A percentile compares a stretch with the other conserved stretches of the same genome.
These are phyloP conservation scores for Adelognathus sp. DNA, from an alignment of 2,888 invertebrate species.

Conservation along the genomic window DNA sequence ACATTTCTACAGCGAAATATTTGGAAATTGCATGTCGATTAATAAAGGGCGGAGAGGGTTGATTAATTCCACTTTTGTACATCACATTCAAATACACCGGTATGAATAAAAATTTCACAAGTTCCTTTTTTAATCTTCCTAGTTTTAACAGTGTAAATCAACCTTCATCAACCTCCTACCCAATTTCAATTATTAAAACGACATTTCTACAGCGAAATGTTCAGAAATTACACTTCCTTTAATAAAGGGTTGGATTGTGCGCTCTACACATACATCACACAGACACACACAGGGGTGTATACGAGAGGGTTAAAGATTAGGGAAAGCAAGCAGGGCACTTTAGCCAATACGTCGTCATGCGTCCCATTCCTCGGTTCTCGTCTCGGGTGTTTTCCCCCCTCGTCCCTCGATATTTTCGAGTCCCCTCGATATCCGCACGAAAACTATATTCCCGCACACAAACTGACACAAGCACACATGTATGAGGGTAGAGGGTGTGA, in stretches of 20 bases:
- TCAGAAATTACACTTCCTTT: conserved; percentile 9
- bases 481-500: not conserved
- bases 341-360: conserved; percentile 69
- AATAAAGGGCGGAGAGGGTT: no score
- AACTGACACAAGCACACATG: not conserved
- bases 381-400: conserved; percentile 33
- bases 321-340: conserved; percentile 70
- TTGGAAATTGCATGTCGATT: no score
- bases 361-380: conserved; percentile 42
- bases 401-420: conserved; percentile 48
- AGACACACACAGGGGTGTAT: not conserved
- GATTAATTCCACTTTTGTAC: no score
- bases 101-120: no score
- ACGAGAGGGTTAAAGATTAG: conserved; percentile 68
- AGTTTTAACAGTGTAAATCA: no score
- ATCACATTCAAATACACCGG: no score
- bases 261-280: not conserved
- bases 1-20: no score
- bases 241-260: not conserved
- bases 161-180: no score
- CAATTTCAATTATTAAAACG: no score
- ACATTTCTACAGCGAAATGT: no score
- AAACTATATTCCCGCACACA: not conserved
- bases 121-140: no score
- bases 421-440: conserved; percentile 54